Conservation (phyloP, 2,113 vertebrate genomes). For the Pelvicachromis taeniatus region DNA sequence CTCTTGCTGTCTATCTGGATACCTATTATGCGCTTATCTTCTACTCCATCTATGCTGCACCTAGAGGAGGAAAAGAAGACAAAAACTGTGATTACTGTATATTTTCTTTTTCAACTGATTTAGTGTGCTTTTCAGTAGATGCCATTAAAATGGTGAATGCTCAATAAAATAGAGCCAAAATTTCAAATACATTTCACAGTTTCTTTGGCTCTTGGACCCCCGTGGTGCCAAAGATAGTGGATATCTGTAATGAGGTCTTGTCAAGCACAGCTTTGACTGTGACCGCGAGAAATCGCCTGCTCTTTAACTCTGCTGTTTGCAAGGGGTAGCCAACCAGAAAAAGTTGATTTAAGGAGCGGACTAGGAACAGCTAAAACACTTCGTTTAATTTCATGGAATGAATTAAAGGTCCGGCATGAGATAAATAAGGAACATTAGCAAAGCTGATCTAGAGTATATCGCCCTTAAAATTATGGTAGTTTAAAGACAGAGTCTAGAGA, state of each 20-base stretch:
- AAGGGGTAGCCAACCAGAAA: not conserved
- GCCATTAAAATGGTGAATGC: not conserved
- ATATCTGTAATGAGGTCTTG: not conserved
- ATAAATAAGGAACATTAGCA: not conserved
- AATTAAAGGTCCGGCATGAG: not conserved
- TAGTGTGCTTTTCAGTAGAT: not conserved
- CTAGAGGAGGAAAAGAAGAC: conserved; percentile 55
- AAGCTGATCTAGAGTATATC: not conserved
- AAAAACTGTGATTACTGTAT: not conserved
- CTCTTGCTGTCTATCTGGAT: conserved; percentile 89
- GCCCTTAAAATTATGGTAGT: not conserved
- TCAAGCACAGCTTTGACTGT: not conserved
- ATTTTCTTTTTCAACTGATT: not conserved
- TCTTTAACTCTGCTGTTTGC: not conserved
- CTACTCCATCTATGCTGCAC: conserved; percentile 90
- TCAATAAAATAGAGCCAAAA: not conserved
- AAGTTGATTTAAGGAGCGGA: not conserved
- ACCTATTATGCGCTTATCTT: conserved; percentile 90
- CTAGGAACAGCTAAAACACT: not conserved
- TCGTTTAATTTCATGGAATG: not conserved
- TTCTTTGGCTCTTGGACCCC: not conserved
- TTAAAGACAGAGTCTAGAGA: not conserved
- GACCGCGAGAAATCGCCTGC: not conserved
- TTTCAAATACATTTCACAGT: not conserved
- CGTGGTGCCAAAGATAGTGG: not conserved